These are phyloP conservation scores for Pheosia tremula DNA, from an alignment of 2,888 invertebrate species.

Conservation along the genomic window DNA sequence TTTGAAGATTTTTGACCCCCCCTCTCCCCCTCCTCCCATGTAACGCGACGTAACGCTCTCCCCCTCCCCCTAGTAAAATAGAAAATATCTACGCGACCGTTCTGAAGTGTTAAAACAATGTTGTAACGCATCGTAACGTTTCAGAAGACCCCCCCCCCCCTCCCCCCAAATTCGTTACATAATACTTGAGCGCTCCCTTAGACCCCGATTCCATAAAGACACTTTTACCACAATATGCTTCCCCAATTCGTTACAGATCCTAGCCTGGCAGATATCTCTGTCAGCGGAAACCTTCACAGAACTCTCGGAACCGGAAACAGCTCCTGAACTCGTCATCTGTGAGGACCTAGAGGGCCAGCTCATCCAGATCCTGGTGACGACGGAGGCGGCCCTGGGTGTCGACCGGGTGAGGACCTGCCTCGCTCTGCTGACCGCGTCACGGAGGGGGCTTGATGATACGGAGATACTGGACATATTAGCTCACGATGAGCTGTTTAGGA, in stretches of 20 bases:
- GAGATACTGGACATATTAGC: constrained; percentile 91
- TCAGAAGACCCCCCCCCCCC: no score
- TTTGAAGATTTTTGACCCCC: no score
- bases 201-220: background rate
- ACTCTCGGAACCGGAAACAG: constrained; percentile 66
- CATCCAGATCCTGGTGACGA: constrained; percentile 86
- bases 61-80: no score
- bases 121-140: no score
- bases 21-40: no score
- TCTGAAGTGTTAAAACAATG: no score
- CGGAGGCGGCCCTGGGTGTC: constrained; percentile 87
- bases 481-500: constrained; percentile 86
- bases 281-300: constrained; percentile 79
- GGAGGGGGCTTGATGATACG: constrained; percentile 91
- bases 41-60: no score
- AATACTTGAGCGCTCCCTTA: no score
- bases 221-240: background rate
- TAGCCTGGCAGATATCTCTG: constrained; percentile 81
- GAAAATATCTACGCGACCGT: no score
- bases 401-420: constrained; percentile 88
- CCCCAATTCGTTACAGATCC: constrained; percentile 58
- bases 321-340: constrained; percentile 70
- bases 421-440: constrained; percentile 89
- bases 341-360: constrained; percentile 85
- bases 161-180: no score